Percentiles rank a stretch among this genome's conserved stretches.
Evolutionary conservation across 2,888 invertebrate species (phyloP).

Genomic region (Dorcus hopei): DNA sequence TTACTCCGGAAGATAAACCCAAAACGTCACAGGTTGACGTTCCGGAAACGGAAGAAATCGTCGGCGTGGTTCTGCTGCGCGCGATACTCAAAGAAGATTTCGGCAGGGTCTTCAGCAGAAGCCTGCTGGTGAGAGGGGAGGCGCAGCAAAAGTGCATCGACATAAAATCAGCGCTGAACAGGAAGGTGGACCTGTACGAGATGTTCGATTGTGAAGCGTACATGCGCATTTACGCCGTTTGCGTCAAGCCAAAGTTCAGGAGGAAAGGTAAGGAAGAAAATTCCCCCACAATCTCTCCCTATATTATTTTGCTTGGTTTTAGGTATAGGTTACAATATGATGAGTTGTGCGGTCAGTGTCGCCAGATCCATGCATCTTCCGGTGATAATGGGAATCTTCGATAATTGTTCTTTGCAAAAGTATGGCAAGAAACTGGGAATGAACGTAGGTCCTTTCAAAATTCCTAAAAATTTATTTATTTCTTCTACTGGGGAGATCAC

Average conservation of each 20-base stretch:
- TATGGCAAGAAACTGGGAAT: slow-evolving; percentile 39
- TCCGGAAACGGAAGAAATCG: slow-evolving; percentile 22
- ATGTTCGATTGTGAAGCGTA: slow-evolving; percentile 38
- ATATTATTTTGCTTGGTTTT: neutral
- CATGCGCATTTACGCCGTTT: slow-evolving; percentile 39
- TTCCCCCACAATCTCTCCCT: neutral
- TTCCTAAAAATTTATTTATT: neutral
- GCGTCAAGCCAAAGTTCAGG: slow-evolving; percentile 38
- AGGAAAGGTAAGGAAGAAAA: slow-evolving; percentile 30
- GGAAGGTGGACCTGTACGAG: slow-evolving; percentile 41
- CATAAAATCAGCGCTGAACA: slow-evolving; percentile 36
- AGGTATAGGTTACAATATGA: slow-evolving; percentile 35
- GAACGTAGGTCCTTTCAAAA: slow-evolving; percentile 25
- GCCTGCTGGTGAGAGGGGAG: slow-evolving; percentile 39
- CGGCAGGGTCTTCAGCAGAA: slow-evolving; percentile 40
- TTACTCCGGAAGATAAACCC: too few relatives aligned
- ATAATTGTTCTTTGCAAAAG: slow-evolving; percentile 35
- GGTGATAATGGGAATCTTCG: slow-evolving; percentile 40
- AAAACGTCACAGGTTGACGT: too few relatives aligned
- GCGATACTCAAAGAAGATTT: slow-evolving; percentile 38
- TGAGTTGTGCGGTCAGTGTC: slow-evolving; percentile 36
- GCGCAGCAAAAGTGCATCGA: slow-evolving; percentile 36
- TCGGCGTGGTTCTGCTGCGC: slow-evolving; percentile 40
- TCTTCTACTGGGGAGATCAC: too few relatives aligned
- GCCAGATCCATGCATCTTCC: slow-evolving; percentile 40